Conservation (phyloP, 1,140 invertebrate genomes). For the Mercenaria mercenaria region DNA sequence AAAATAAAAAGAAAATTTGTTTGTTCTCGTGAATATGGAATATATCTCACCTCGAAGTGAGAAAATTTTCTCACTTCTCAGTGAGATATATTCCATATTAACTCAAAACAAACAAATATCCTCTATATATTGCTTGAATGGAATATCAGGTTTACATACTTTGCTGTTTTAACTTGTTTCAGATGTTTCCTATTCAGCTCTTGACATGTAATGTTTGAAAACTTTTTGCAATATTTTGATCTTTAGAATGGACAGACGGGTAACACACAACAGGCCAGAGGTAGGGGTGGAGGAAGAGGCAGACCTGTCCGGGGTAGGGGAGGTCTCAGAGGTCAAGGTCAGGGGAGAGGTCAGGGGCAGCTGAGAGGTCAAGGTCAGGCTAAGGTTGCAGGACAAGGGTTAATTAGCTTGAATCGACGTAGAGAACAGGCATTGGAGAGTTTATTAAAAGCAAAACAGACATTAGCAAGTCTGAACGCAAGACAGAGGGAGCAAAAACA, state of each 20-base stretch:
- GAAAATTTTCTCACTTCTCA: too few species aligned
- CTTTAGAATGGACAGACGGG: neutral
- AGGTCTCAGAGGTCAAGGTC: neutral
- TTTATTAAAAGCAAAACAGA: slow-evolving; percentile 37
- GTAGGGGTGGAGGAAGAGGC: slow-evolving; percentile 23
- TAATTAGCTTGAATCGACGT: slow-evolving; percentile 28
- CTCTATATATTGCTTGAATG: too few species aligned
- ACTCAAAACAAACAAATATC: too few species aligned
- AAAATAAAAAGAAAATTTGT: too few species aligned
- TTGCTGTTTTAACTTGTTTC: too few species aligned
- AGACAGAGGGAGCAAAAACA: slow-evolving; percentile 40
- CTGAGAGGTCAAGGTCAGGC: neutral
- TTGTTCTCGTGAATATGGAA: too few species aligned
- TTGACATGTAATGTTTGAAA: too few species aligned
- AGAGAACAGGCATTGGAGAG: slow-evolving; percentile 1
- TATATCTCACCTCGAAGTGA: too few species aligned
- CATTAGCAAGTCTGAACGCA: slow-evolving; percentile 11
- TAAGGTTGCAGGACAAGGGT: neutral
- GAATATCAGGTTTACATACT: too few species aligned
- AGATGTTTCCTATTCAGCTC: too few species aligned
- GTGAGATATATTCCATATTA: too few species aligned
- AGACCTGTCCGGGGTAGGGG: neutral
- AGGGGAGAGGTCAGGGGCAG: neutral
- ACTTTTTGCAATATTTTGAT: neutral
- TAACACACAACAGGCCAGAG: slow-evolving; percentile 4